These are phyloP conservation scores for Allolobophora icterica DNA, from an alignment of 2,888 invertebrate species.

Conservation along the genomic window DNA sequence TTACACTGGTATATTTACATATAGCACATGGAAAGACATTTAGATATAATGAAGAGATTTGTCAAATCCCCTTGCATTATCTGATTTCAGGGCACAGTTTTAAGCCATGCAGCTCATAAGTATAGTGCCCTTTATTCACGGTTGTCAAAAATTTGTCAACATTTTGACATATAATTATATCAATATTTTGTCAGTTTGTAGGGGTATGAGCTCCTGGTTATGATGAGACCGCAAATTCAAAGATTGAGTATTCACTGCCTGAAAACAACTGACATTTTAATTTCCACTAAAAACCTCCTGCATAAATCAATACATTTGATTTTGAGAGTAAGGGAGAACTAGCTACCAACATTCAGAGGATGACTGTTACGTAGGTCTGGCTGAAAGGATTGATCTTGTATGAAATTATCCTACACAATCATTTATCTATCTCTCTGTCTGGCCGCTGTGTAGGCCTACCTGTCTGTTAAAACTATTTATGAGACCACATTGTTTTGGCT, in stretches of 20 bases:
- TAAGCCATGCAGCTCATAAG: no score
- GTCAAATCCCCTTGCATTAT: neutral
- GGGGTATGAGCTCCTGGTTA: no score
- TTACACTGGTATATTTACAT: neutral
- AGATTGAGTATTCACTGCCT: neutral
- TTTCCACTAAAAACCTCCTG: neutral
- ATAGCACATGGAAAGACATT: neutral
- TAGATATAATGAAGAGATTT: neutral
- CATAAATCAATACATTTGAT: neutral
- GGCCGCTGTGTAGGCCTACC: neutral
- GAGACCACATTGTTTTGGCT: neutral
- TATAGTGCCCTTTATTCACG: no score
- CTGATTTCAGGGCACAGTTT: neutral
- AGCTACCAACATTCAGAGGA: neutral
- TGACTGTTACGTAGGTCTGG: neutral
- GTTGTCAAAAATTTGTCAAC: no score
- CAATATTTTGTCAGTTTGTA: no score
- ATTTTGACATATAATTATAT: no score
- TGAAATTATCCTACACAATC: neutral
- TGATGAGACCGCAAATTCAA: neutral
- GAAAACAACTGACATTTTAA: neutral
- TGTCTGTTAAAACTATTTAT: neutral
- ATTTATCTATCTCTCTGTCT: neutral
- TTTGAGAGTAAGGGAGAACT: neutral
- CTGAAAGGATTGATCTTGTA: neutral